Evolutionary conservation across 2,888 invertebrate genomes (phyloP).

Genomic region (Eumerus sabulonum): DNA sequence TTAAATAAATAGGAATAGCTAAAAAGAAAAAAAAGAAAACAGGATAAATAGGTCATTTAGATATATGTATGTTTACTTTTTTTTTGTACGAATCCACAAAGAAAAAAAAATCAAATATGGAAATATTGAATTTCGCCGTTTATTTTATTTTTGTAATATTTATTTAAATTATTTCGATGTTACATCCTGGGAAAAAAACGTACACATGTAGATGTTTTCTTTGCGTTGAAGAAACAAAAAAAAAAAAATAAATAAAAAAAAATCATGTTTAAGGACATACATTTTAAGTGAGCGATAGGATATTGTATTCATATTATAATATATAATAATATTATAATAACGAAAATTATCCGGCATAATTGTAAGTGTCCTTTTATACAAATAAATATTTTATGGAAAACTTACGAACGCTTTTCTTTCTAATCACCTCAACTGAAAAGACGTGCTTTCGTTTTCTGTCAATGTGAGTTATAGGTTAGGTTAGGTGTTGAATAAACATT

Average conservation of each 20-base stretch:
- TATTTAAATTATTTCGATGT: slow-evolving; percentile 64
- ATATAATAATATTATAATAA: slow-evolving; percentile 63
- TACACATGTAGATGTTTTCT: slow-evolving; percentile 28
- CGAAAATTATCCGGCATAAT: slow-evolving; percentile 67
- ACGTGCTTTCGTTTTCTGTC: not conserved
- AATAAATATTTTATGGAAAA: slow-evolving; percentile 69
- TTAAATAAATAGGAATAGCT: slow-evolving; percentile 37
- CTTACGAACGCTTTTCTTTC: slow-evolving; percentile 15
- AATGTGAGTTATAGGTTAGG: too few species aligned
- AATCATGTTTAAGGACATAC: slow-evolving; percentile 57
- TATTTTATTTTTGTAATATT: slow-evolving; percentile 58
- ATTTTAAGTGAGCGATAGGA: slow-evolving; percentile 63
- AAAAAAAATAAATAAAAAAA: too few species aligned
- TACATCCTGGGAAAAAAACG: slow-evolving; percentile 44
- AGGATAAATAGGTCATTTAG: slow-evolving; percentile 16
- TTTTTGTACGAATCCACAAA: slow-evolving; percentile 34
- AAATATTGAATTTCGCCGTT: slow-evolving; percentile 52
- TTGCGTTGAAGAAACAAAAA: slow-evolving; percentile 29
- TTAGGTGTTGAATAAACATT: too few species aligned
- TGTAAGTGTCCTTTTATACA: slow-evolving; percentile 69
- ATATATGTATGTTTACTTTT: slow-evolving; percentile 50
- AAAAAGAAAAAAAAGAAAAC: slow-evolving; percentile 20
- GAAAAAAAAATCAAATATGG: slow-evolving; percentile 8
- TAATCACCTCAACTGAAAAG: not conserved
- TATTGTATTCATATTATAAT: slow-evolving; percentile 66